Evolutionary conservation across 2,888 invertebrate genomes (phyloP).

Genomic region (Rapana venosa): DNA sequence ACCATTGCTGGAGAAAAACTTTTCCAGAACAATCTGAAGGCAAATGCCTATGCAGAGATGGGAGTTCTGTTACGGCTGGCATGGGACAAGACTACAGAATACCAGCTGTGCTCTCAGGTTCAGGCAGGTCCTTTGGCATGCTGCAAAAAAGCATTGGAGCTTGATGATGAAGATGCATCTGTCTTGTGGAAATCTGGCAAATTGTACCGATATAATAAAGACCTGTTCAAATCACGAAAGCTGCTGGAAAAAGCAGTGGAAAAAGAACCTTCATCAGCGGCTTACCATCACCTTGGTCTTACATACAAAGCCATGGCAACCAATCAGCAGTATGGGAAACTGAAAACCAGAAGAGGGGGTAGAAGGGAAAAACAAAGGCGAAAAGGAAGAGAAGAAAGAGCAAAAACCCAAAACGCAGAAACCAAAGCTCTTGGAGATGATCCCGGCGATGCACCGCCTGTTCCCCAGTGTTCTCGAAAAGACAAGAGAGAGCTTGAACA

Average conservation of each 20-base stretch:
- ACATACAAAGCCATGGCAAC: constrained; percentile 39
- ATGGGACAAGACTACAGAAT: not conserved
- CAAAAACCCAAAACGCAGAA: not conserved
- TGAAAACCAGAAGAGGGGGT: constrained; percentile 13
- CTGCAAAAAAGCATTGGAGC: constrained; percentile 28
- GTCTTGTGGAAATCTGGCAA: constrained; percentile 35
- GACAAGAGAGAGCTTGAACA: not conserved
- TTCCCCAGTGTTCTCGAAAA: no score
- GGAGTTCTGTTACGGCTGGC: constrained; percentile 19
- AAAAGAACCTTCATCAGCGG: constrained; percentile 13
- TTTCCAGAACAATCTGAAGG: not conserved
- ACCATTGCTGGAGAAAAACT: not conserved
- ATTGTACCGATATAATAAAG: constrained; percentile 20
- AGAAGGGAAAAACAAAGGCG: not conserved
- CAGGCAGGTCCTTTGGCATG: not conserved
- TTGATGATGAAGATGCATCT: constrained; percentile 27
- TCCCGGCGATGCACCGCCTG: not conserved
- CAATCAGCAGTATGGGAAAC: constrained; percentile 2
- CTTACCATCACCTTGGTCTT: constrained; percentile 35
- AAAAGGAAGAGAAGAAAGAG: not conserved
- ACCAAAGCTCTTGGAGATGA: not conserved
- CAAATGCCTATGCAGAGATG: constrained; percentile 36
- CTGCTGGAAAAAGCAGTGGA: constrained; percentile 30
- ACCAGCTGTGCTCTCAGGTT: not conserved
- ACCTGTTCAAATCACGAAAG: constrained; percentile 5